A percentile compares a stretch with the other conserved stretches of the same genome.
phyloP scores from a whole-genome alignment of 2,797 vertebrate species.

The Pseudochirops cupreus region DNA sequence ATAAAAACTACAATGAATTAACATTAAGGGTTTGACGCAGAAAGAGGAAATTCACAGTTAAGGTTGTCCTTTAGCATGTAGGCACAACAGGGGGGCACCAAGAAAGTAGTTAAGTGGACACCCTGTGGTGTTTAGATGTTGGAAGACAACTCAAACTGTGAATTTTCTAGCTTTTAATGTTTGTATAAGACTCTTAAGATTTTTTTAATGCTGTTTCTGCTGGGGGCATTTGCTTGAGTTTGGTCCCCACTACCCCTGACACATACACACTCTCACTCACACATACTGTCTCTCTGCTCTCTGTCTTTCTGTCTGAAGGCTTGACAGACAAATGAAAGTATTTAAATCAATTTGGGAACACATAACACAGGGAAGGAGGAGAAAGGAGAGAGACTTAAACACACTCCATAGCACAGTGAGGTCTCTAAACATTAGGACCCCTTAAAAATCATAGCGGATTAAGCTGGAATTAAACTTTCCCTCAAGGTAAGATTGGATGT shows the following conservation, averaged over 20 bases:
- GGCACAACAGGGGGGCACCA: conserved; percentile 46
- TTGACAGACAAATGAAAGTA: conserved; percentile 29
- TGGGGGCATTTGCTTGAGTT: conserved; percentile 61
- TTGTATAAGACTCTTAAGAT: conserved; percentile 58
- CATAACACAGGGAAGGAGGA: not conserved
- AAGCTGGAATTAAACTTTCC: conserved; percentile 11
- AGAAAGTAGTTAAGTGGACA: conserved; percentile 59
- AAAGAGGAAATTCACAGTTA: conserved; percentile 67
- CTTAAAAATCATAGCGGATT: conserved; percentile 10
- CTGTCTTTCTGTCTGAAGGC: conserved; percentile 51
- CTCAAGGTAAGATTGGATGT: conserved; percentile 39
- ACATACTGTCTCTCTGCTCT: not conserved
- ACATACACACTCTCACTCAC: conserved; percentile 23
- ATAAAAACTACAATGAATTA: conserved; percentile 50
- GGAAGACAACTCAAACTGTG: conserved; percentile 45
- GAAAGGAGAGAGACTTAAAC: not conserved
- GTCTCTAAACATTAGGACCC: conserved; percentile 52
- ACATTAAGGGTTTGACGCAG: conserved; percentile 36
- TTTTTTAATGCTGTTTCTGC: conserved; percentile 67
- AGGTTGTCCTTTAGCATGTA: conserved; percentile 61
- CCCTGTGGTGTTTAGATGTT: conserved; percentile 63
- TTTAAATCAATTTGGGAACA: conserved; percentile 62
- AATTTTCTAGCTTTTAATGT: conserved; percentile 68
- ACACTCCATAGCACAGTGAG: conserved; percentile 18
- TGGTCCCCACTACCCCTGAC: conserved; percentile 1